phyloP scores from a whole-genome alignment of 2,797 vertebrate species.

The Melopsittacus undulatus region DNA sequence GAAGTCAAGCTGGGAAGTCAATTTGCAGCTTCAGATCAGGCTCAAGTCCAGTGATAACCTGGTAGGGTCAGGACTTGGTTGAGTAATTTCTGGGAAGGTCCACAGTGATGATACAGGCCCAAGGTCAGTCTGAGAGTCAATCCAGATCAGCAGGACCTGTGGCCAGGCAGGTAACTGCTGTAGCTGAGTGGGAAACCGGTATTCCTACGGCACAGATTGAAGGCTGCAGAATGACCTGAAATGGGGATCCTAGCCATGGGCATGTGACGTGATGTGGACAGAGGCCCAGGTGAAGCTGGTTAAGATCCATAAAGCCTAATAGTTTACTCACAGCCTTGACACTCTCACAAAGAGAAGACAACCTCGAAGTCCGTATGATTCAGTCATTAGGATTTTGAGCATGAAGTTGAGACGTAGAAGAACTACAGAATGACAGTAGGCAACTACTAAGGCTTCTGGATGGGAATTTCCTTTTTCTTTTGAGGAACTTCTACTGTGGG shows the following conservation, averaged over 20 bases:
- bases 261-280: accelerated
- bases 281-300: neutral
- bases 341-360: neutral
- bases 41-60: neutral
- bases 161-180: neutral
- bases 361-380: neutral
- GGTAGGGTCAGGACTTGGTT: neutral
- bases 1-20: neutral
- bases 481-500: neutral
- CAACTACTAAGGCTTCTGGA: neutral
- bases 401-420: neutral
- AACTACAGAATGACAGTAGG: neutral
- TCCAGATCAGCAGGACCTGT: neutral
- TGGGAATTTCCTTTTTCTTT: neutral
- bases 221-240: neutral
- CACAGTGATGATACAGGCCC: neutral
- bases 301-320: neutral
- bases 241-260: neutral
- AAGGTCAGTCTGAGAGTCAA: neutral
- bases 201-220: neutral
- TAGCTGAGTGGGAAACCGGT: neutral
- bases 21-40: neutral
- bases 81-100: neutral
- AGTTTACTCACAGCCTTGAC: neutral
- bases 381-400: neutral